Evolutionary conservation across 1,140 invertebrate genomes (phyloP), one percentile per base, ranked within the genome.

Genomic region (Aculops lycopersici): DNA sequence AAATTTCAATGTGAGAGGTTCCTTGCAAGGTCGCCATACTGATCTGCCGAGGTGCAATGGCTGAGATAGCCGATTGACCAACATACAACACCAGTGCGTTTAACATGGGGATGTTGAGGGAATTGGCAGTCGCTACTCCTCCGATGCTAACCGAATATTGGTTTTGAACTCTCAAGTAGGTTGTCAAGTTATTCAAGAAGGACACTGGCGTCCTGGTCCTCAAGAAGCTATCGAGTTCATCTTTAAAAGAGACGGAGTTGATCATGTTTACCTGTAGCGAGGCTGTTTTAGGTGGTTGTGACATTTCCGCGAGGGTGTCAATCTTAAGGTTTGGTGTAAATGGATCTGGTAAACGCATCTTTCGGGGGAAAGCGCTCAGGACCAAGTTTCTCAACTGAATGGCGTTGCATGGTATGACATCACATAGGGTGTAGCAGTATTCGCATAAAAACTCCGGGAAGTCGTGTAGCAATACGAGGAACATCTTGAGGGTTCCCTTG

Each of bases 381-480:
- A 98, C 88, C 5, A 98, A 61, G 56, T 98, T 98, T 31, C 90
- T 67, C 80, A 98, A 88, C 57, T 94, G 88, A 49, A 97, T 88
- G 54, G 90, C 97, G 55, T 97, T 97, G 1, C 86, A 77, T 45
- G 90, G 88, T 51, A 98, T 95, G 35, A 83, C 83, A 59, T 98
- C 90, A 57, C 90, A 95, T 58, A 98, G 92, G n/a, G 79, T 76
- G 53, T 94, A 95, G 54, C 97, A 84, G 55, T 94, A 97, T 52
- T 98, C 90, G 54, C 86, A 94, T 17, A 98, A 63, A 53, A 98
- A 94, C 56, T 98, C 92, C 0, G 92, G 92, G 56, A 97, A 98
- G 57, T 98, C 92, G 52, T 98, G 88, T 2, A 97, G 63, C 13
- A 98, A 60, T 0, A 97, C 83, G 13, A 97, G 57, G n/a, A 98